Percentiles rank a stretch among this genome's conserved stretches.
Conservation (phyloP, 2,797 vertebrate species). For the Momotus momota region DNA sequence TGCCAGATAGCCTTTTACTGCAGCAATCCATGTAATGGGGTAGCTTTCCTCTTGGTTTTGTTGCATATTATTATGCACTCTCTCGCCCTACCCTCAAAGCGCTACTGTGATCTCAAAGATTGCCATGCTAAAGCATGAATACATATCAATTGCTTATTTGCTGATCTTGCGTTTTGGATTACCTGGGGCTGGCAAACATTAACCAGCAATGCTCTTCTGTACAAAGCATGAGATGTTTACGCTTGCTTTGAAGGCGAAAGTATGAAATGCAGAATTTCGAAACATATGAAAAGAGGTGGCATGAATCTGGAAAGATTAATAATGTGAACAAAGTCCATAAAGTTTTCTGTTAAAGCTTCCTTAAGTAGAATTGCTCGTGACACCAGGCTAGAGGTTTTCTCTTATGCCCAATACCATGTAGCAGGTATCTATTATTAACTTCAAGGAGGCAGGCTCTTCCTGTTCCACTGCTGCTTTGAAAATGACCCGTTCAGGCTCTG, state of each 20-base stretch:
- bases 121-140: not conserved
- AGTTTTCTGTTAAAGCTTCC: not conserved
- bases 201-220: not conserved
- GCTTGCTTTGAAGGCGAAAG: not conserved
- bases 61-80: not conserved
- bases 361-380: not conserved
- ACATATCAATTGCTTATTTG: not conserved
- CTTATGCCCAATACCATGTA: not conserved
- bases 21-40: fast-evolving
- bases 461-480: not conserved
- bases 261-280: not conserved
- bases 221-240: not conserved
- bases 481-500: not conserved
- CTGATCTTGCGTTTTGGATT: not conserved
- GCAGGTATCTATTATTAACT: not conserved
- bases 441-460: not conserved
- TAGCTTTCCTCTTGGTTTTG: not conserved
- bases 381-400: not conserved
- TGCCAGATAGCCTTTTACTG: not conserved
- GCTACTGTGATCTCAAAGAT: not conserved
- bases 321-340: not conserved
- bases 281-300: fast-evolving
- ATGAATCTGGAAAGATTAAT: not conserved
- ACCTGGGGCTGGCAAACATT: not conserved
- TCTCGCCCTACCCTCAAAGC: not conserved